phyloP scores from a whole-genome alignment of 2,797 vertebrate genomes.

The Syngnathus rostellatus region DNA sequence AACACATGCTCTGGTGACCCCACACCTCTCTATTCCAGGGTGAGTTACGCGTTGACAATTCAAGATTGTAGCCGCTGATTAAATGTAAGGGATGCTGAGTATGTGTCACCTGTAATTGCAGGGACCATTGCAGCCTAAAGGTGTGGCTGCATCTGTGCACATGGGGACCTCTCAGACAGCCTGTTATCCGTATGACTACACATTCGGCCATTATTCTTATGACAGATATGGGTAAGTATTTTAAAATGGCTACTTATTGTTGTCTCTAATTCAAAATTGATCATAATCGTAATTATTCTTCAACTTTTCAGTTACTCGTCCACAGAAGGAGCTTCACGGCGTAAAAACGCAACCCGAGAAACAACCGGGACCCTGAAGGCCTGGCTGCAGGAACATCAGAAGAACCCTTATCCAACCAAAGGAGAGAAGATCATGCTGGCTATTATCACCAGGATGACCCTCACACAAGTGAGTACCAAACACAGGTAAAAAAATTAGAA shows the following conservation, averaged over 20 bases:
- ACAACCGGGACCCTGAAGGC: constrained; percentile 85
- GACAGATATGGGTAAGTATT: constrained; percentile 79
- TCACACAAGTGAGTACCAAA: constrained; percentile 69
- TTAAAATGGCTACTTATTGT: background rate
- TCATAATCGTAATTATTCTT: background rate
- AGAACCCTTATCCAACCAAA: constrained; percentile 83
- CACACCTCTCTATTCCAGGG: constrained; percentile 83
- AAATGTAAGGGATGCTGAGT: background rate
- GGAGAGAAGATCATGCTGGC: constrained; percentile 87
- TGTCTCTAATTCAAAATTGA: too few species aligned
- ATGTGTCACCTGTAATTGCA: constrained; percentile 47
- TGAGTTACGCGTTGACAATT: constrained; percentile 45
- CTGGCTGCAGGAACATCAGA: constrained; percentile 84
- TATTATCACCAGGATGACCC: constrained; percentile 85
- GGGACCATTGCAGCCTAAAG: constrained; percentile 83
- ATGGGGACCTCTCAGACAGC: constrained; percentile 75
- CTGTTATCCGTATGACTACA: constrained; percentile 87
- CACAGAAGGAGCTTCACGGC: constrained; percentile 81
- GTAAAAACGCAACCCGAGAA: constrained; percentile 91
- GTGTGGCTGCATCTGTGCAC: constrained; percentile 72
- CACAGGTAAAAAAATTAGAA: background rate
- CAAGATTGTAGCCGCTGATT: background rate
- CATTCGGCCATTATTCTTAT: constrained; percentile 86
- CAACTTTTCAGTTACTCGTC: constrained; percentile 75
- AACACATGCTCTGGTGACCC: constrained; percentile 81